phyloP scores from a whole-genome alignment of 64 coral and sea anemone species.

The Stichodactyla mertensii region DNA sequence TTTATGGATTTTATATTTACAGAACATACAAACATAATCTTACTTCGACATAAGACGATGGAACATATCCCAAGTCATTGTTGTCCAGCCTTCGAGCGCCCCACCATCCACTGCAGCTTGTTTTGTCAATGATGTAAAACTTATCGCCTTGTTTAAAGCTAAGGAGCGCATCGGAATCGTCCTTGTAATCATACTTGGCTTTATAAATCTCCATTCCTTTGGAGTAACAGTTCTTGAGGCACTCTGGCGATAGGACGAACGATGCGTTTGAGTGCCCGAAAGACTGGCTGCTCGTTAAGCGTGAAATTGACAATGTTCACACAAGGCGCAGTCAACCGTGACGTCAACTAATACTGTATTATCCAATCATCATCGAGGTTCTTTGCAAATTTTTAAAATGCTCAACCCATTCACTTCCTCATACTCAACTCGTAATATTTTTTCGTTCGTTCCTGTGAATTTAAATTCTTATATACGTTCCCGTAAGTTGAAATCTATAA shows the following conservation, averaged over 20 bases:
- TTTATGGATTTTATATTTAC: constrained; percentile 6
- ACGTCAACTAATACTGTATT: background rate
- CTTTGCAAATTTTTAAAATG: background rate
- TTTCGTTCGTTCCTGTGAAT: too few species aligned
- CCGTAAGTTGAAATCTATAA: background rate
- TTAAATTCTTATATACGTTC: too few species aligned
- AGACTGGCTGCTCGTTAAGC: background rate
- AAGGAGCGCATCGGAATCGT: constrained; percentile 17
- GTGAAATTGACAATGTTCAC: constrained; percentile 14
- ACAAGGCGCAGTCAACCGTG: background rate
- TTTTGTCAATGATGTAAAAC: constrained; percentile 46
- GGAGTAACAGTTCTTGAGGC: background rate
- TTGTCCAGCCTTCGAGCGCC: constrained; percentile 33
- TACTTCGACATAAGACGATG: constrained; percentile 47
- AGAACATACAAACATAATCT: constrained; percentile 18
- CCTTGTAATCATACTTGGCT: constrained; percentile 48
- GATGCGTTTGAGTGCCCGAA: background rate
- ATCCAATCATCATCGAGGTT: background rate
- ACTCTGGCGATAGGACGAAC: background rate
- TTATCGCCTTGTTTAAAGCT: constrained; percentile 50
- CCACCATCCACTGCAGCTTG: constrained; percentile 34
- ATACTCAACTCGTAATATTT: background rate
- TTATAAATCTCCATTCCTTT: constrained; percentile 44
- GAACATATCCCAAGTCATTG: constrained; percentile 62
- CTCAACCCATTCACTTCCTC: background rate